Evolutionary conservation across 2,113 vertebrate genomes (phyloP).

Genomic region (Pardalotus punctatus): DNA sequence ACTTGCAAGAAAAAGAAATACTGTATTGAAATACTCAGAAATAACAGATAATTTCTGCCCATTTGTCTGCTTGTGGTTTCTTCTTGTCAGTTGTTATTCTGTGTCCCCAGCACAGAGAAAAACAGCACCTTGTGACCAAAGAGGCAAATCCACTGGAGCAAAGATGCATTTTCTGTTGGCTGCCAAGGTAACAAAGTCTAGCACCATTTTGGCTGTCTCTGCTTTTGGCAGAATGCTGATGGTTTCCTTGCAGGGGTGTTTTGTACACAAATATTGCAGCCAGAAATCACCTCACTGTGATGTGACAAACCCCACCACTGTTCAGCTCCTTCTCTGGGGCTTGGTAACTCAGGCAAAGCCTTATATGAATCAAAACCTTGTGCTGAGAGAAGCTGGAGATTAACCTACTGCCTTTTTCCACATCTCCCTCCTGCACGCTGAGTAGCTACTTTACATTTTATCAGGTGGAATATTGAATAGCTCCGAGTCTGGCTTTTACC

Average conservation of each 20-base stretch:
- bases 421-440: neutral
- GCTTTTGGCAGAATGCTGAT: neutral
- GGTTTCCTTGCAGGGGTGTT: neutral
- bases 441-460: neutral
- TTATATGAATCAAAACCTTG: neutral
- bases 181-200: neutral
- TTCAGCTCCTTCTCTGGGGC: neutral
- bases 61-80: neutral
- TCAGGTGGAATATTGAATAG: neutral
- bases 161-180: neutral
- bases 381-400: neutral
- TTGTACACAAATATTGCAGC: neutral
- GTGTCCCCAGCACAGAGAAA: neutral
- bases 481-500: neutral
- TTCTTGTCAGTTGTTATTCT: neutral
- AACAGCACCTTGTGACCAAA: neutral
- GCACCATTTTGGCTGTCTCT: neutral
- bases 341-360: neutral
- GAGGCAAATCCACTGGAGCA: neutral
- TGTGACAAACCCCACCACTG: neutral
- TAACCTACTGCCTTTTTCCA: neutral
- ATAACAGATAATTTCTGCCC: constrained; percentile 10
- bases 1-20: neutral
- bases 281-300: neutral
- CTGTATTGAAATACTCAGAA: neutral